Percentiles rank a stretch among this genome's conserved stretches.
These are phyloP conservation scores for Epinephelus lanceolatus DNA, from an alignment of 2,113 vertebrate species.

Conservation along the genomic window DNA sequence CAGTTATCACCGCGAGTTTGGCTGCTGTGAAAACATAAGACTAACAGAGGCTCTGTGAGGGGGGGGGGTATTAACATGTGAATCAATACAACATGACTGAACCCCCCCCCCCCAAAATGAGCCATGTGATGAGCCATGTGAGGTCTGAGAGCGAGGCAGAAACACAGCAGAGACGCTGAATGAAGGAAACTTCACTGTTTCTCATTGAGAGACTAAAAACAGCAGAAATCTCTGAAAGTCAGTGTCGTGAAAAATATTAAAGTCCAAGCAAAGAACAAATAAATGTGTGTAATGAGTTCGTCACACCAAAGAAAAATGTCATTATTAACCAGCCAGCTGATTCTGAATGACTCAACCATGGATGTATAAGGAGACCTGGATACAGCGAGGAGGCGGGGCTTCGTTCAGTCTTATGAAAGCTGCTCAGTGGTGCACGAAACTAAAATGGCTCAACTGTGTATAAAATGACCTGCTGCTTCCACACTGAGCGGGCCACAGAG, in stretches of 20 bases:
- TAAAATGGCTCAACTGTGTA: no score
- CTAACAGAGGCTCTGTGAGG: neutral
- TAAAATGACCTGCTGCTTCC: no score
- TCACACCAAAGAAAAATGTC: no score
- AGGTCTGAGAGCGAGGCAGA: slow-evolving; percentile 34
- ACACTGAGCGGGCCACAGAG: no score
- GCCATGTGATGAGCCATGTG: slow-evolving; percentile 46
- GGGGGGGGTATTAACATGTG: slow-evolving; percentile 60
- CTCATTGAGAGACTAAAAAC: neutral
- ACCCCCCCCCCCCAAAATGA: slow-evolving; percentile 16
- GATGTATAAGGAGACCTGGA: no score
- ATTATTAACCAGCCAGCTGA: no score
- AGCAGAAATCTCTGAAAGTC: neutral
- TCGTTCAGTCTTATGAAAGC: no score
- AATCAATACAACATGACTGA: slow-evolving; percentile 50
- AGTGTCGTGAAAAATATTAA: neutral
- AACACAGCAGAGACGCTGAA: neutral
- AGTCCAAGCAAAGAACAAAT: no score
- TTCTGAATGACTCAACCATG: no score
- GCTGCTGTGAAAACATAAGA: slow-evolving; percentile 31
- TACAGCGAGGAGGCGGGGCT: no score
- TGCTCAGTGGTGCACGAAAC: no score
- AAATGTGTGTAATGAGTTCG: no score
- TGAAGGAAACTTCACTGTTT: neutral
- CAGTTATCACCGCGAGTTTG: slow-evolving; percentile 36